Evolutionary conservation across 2,797 vertebrate species (phyloP), one percentile per base, ranked within the genome.

Genomic region (Cygnus olor): DNA sequence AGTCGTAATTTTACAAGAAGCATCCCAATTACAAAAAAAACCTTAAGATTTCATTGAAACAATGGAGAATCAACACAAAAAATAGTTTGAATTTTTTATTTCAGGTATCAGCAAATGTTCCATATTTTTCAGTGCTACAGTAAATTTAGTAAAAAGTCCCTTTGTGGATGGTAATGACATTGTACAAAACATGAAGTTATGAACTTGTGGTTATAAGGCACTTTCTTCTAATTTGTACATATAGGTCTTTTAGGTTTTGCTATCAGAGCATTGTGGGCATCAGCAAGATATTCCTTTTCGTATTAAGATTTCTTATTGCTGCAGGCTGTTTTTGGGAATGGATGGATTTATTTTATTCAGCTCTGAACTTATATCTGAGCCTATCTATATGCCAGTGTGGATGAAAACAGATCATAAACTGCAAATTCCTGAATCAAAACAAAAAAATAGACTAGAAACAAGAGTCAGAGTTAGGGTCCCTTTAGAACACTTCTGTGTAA

Each of bases 331-430:
- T 68, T 76, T 19, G 58, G 51, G 51, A 87, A 92, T 56, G 24
- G 70, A 71, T 80, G 34, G 74, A 88, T 88, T 85, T 85, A 92
- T 80, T 94, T 89, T 86, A 21, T 24, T 93, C 49, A 61, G 40
- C 65, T 83, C 36, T 69, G 40, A 19, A 9, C 53, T 44, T 53
- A 69, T 44, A 66, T 49, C 56, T 80, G 30, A 70, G 30, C 20
- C 57, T 58, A 64, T 81, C 34, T 80, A 49, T 86, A 71, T 24
- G 49, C 17, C 69, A 76, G 3, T 12, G 32, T 42, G 70, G 57
- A 90, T 61, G 74, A 85, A 90, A 94, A 83, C 14, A 51, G 25
- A 84, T 20, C 71, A 69, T 65, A 84, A 93, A 86, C 60, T 42
- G 12, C 18, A 85, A 63, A 40, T n/a, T 63, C 60, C 51, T 90